Evolutionary conservation across 2,888 invertebrate species (phyloP).

Genomic region (Prosapia bicincta): DNA sequence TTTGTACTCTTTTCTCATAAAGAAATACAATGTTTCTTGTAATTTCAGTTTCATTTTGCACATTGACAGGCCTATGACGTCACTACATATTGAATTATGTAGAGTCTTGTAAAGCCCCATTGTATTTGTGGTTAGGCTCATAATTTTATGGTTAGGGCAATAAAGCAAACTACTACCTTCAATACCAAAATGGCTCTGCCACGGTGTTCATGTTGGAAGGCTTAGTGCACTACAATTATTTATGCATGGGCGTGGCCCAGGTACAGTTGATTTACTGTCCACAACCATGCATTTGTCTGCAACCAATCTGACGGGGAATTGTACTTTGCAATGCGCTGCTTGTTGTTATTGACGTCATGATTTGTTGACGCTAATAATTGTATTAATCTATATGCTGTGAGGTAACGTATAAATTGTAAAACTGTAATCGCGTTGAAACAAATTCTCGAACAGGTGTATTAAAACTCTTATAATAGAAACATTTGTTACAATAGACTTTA

Average conservation of each 20-base stretch:
- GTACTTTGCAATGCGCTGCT: background rate
- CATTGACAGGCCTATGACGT: background rate
- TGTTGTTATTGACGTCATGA: background rate
- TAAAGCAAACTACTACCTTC: conserved; percentile 25
- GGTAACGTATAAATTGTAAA: no score
- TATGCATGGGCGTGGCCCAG: conserved; percentile 19
- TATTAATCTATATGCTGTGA: no score
- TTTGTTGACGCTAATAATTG: background rate
- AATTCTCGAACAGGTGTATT: no score
- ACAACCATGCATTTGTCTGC: conserved; percentile 10
- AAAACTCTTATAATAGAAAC: no score
- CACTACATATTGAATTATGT: background rate
- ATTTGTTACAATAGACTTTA: no score
- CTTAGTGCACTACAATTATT: conserved; percentile 12
- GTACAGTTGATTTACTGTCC: conserved; percentile 5
- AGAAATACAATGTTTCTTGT: no score
- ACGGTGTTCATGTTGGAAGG: conserved; percentile 18
- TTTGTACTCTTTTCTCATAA: no score
- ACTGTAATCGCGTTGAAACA: no score
- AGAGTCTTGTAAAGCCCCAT: background rate
- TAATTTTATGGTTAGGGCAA: conserved; percentile 1
- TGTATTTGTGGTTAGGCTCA: background rate
- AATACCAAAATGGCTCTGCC: conserved; percentile 15
- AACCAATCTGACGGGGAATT: background rate
- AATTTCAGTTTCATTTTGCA: background rate